Evolutionary conservation across 2,113 vertebrate genomes (phyloP).

Genomic region (Scatophagus argus): DNA sequence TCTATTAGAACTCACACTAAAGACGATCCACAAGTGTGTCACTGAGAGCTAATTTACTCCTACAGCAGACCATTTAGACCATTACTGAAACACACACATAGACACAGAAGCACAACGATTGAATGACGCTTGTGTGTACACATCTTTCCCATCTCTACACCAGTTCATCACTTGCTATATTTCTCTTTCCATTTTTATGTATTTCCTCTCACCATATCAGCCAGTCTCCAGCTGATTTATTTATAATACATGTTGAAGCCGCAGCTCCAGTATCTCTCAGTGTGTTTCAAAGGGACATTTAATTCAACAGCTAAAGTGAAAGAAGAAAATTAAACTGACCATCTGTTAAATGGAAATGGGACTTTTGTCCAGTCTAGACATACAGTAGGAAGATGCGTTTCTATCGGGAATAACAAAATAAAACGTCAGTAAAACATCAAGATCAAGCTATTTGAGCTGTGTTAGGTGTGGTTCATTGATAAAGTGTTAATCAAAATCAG

Average conservation of each 20-base stretch:
- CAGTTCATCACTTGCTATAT: constrained; percentile 66
- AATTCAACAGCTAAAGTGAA: constrained; percentile 74
- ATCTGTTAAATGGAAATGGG: constrained; percentile 51
- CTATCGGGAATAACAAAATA: neutral
- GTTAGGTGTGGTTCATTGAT: neutral
- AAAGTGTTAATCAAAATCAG: too few relatives aligned
- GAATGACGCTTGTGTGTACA: constrained; percentile 74
- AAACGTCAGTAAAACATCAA: too few relatives aligned
- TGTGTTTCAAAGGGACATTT: constrained; percentile 69
- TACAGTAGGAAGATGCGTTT: constrained; percentile 5
- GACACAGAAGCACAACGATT: constrained; percentile 53
- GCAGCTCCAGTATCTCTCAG: constrained; percentile 32
- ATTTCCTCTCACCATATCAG: constrained; percentile 59
- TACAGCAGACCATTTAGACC: constrained; percentile 80
- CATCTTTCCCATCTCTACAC: constrained; percentile 65
- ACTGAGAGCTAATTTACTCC: constrained; percentile 82
- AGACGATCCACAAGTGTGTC: constrained; percentile 74
- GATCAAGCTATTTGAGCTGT: neutral
- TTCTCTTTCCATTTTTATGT: constrained; percentile 64
- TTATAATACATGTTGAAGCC: constrained; percentile 63
- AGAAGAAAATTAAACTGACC: constrained; percentile 70
- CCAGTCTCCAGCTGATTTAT: constrained; percentile 65
- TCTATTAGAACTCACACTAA: constrained; percentile 82
- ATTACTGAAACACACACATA: constrained; percentile 73
- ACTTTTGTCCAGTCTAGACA: constrained; percentile 41